Evolutionary conservation across 64 coral and sea anemone species (phyloP), one percentile per base, ranked within the genome.

Genomic region (Stichodactyla helianthus): DNA sequence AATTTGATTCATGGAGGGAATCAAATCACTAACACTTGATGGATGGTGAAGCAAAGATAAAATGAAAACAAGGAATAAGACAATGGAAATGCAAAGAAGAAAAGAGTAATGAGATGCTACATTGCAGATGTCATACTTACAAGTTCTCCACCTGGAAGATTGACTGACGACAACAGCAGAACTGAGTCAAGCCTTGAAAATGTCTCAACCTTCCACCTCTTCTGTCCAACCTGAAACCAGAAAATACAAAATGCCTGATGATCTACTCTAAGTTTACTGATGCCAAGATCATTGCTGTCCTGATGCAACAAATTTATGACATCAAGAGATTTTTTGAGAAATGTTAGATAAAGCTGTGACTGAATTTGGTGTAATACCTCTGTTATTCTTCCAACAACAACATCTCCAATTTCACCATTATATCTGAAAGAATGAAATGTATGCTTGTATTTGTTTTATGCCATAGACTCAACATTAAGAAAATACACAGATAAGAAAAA

Each of bases 361-460:
- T 44, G 7, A 81, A 11, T 16, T 51, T 81, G 53, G 20, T 25
- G 27, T 74, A 23, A 31, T 83, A 98, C 95, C 95, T 94, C 95
- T 92, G 93, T 98, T 89, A 98, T 90, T 98, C 95, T 94, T 51
- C 95, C 95, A 88, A 98, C 95, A 6, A 98, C 95, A 54, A 98
- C 95, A 88, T 98, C 95, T 13, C 95, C 95, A 44, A 98, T 87
- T 86, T 98, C 95, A 79, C 95, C 95, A 92, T 98, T 98, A 65
- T 94, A 98, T 58, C 95, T 98, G 78, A 6, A 87, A 89, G 35
- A 44, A 44, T 44, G 4, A 44, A 44, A 44, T 44, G 4, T 14
- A 2, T 11, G 14, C 9, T 58, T 9, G 55, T 31, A 11, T 20
- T 5, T 74, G 20, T 6, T 20, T 25, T 53, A 12, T n/a, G 15